These are phyloP conservation scores for Silurus asotus DNA, from an alignment of 2,113 vertebrate species.

Conservation along the genomic window DNA sequence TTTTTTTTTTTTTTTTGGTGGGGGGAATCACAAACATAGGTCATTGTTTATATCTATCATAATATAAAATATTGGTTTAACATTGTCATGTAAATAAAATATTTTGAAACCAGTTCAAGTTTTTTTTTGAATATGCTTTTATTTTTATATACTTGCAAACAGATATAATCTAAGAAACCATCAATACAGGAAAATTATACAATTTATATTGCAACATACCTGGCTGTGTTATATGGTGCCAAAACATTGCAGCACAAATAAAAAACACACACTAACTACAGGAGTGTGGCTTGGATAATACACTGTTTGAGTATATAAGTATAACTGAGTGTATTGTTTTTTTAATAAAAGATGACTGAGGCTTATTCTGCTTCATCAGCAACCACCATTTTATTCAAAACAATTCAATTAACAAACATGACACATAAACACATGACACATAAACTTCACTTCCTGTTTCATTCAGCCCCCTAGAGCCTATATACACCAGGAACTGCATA, in stretches of 20 bases:
- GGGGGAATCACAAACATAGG: neutral
- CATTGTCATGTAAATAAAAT: conserved; percentile 41
- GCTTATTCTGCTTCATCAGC: too few species aligned
- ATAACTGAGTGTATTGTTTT: too few species aligned
- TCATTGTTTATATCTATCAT: conserved; percentile 8
- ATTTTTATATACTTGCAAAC: neutral
- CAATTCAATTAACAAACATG: too few species aligned
- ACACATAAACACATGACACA: too few species aligned
- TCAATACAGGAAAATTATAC: neutral
- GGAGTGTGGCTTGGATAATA: neutral
- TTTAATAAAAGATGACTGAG: too few species aligned
- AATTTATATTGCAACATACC: neutral
- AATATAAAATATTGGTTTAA: conserved; percentile 22
- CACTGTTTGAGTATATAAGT: neutral
- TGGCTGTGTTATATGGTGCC: neutral
- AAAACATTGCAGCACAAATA: neutral
- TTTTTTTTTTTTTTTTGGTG: neutral
- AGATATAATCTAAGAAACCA: neutral
- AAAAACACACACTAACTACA: neutral
- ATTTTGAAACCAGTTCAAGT: neutral
- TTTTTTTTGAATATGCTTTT: neutral
- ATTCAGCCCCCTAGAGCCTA: too few species aligned
- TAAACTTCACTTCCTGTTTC: too few species aligned
- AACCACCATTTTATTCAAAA: too few species aligned
- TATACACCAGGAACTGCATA: too few species aligned